These are phyloP conservation scores for Drosophila differens DNA, from an alignment of 2,888 invertebrate species.

Conservation along the genomic window DNA sequence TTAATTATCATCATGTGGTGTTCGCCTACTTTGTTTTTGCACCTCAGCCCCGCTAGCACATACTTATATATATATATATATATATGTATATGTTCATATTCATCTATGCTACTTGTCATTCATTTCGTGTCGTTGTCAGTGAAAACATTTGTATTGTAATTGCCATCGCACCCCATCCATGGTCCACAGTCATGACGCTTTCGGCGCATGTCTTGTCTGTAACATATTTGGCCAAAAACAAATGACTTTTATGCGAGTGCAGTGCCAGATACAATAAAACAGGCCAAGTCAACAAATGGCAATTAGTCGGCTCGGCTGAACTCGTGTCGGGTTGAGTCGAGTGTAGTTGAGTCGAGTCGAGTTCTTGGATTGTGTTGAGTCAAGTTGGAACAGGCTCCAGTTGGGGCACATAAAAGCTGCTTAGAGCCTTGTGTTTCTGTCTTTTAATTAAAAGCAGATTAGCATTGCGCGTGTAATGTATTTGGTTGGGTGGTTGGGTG, in stretches of 20 bases:
- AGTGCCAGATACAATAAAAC: slow-evolving; percentile 39
- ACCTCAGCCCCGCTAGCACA: not conserved
- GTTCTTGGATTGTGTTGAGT: slow-evolving; percentile 3
- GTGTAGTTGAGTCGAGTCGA: not conserved
- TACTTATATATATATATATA: not conserved
- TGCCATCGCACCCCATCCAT: slow-evolving; percentile 17
- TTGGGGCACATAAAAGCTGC: slow-evolving; percentile 54
- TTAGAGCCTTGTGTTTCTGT: slow-evolving; percentile 60
- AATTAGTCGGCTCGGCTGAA: slow-evolving; percentile 54
- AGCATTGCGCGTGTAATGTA: slow-evolving; percentile 70
- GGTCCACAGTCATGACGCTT: slow-evolving; percentile 1
- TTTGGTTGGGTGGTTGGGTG: slow-evolving; percentile 22
- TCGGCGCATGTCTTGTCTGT: slow-evolving; percentile 42
- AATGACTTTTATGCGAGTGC: slow-evolving; percentile 46
- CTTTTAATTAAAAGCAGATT: slow-evolving; percentile 80
- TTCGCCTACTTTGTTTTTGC: slow-evolving; percentile 21
- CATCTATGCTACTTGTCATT: slow-evolving; percentile 34
- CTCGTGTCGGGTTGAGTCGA: not conserved
- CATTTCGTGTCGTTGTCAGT: slow-evolving; percentile 41
- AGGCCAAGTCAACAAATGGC: slow-evolving; percentile 51
- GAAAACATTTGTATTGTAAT: slow-evolving; percentile 59
- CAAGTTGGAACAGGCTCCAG: slow-evolving; percentile 9
- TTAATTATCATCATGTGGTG: slow-evolving; percentile 41
- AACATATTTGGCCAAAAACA: slow-evolving; percentile 45
- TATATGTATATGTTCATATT: not conserved